These are phyloP conservation scores for Sturmia bella DNA, from an alignment of 2,888 invertebrate genomes.

Conservation along the genomic window DNA sequence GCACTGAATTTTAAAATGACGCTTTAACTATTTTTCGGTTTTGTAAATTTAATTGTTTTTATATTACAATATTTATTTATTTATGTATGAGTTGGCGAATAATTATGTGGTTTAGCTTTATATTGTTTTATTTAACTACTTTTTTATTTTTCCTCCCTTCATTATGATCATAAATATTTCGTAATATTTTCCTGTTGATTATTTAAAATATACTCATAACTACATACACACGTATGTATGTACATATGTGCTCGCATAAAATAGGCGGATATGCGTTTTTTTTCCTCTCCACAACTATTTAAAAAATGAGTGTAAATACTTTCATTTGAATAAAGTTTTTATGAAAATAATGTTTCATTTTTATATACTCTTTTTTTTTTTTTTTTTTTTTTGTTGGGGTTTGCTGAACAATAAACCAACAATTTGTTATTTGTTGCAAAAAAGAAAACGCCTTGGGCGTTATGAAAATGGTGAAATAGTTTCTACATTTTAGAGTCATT, in stretches of 20 bases:
- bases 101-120: slow-evolving; percentile 43
- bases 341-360: background rate
- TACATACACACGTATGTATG: no score
- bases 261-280: slow-evolving; percentile 51
- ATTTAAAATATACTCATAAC: slow-evolving; percentile 10
- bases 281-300: slow-evolving; percentile 26
- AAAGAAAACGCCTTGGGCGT: slow-evolving; percentile 2
- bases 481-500: background rate
- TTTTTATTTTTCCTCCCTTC: slow-evolving; percentile 3
- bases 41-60: slow-evolving; percentile 35
- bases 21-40: slow-evolving; percentile 14
- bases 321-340: slow-evolving; percentile 48
- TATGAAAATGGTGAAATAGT: background rate
- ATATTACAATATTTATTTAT: slow-evolving; percentile 24
- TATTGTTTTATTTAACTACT: slow-evolving; percentile 17
- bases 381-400: slow-evolving; percentile 1
- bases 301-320: slow-evolving; percentile 34
- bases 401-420: slow-evolving; percentile 19
- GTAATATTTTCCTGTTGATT: slow-evolving; percentile 68
- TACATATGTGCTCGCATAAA: background rate
- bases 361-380: no score
- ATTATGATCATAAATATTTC: slow-evolving; percentile 64
- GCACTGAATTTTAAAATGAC: slow-evolving; percentile 26
- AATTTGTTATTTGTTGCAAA: slow-evolving; percentile 18
- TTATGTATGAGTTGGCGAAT: slow-evolving; percentile 26